Evolutionary conservation across 2,113 vertebrate species (phyloP).

Genomic region (Campylomormyrus tamandua): DNA sequence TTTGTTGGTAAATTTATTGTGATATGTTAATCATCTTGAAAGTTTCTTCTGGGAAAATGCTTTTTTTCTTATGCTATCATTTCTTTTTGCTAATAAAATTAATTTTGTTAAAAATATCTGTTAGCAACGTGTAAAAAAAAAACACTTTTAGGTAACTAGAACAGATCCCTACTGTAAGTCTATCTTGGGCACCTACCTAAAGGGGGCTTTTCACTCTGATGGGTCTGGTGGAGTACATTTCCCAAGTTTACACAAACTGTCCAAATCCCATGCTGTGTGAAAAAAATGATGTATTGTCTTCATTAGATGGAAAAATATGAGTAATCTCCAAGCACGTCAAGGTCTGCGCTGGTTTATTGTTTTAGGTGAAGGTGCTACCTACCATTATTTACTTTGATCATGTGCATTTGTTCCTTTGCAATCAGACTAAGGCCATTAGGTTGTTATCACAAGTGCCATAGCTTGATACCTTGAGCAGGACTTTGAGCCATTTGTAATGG

Average conservation of each 20-base stretch:
- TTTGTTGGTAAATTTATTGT: background rate
- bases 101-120: background rate
- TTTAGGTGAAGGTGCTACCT: conserved; percentile 61
- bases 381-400: conserved; percentile 64
- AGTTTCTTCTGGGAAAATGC: background rate
- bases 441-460: conserved; percentile 60
- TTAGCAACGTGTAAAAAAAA: background rate
- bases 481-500: conserved; percentile 51
- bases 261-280: conserved; percentile 38
- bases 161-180: background rate
- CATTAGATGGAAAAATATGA: conserved; percentile 68
- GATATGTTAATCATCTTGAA: background rate
- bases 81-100: background rate
- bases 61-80: background rate
- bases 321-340: conserved; percentile 59
- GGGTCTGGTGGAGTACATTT: conserved; percentile 24
- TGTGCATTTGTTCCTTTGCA: conserved; percentile 46
- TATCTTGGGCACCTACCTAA: background rate
- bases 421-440: conserved; percentile 47
- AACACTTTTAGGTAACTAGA: background rate
- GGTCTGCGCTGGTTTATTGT: conserved; percentile 64
- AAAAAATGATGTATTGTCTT: conserved; percentile 68
- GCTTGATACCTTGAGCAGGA: conserved; percentile 42
- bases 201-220: conserved; percentile 20
- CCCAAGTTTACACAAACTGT: conserved; percentile 39